These are phyloP conservation scores for Chiloscyllium punctatum DNA, from an alignment of 2,797 vertebrate genomes.

Conservation along the genomic window DNA sequence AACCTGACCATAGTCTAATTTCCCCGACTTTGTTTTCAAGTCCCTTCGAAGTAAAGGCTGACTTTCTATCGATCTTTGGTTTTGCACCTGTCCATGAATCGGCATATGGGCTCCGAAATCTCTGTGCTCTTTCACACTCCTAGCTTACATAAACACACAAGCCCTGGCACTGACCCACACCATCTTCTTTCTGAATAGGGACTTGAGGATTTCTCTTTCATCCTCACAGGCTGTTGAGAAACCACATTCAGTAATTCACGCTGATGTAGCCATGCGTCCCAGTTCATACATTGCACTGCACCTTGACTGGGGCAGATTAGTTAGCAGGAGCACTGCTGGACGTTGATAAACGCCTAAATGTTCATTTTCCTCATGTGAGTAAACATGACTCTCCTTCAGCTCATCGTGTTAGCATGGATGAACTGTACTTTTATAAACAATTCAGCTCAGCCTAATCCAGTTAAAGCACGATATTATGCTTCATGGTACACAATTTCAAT, in stretches of 20 bases:
- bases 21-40: not conserved
- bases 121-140: not conserved
- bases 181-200: not conserved
- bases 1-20: not conserved
- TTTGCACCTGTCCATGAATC: not conserved
- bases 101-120: not conserved
- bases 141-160: not conserved
- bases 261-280: not conserved
- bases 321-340: not conserved
- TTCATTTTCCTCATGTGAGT: not conserved
- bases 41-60: not conserved
- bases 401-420: not conserved
- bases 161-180: not conserved
- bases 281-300: not conserved
- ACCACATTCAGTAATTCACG: not conserved
- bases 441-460: conserved; percentile 1
- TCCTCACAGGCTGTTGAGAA: not conserved
- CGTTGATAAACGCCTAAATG: not conserved
- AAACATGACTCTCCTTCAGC: not conserved
- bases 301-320: not conserved
- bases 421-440: conserved; percentile 15
- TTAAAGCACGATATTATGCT: conserved; percentile 5
- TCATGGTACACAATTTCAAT: conserved; percentile 7
- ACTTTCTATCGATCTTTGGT: not conserved
- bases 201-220: not conserved